These are phyloP conservation scores for Oryctolagus cuniculus DNA, from an alignment of 2,113 vertebrate genomes.

Conservation along the genomic window mOryCun1.1 NC_091445.1:3370501-3371000, in stretches of 20 bases:
- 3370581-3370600: background rate
- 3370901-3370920: slow-evolving; percentile 46
- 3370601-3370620: background rate
- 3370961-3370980: background rate
- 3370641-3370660: background rate
- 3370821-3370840: slow-evolving; percentile 29
- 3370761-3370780: background rate
- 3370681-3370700: slow-evolving; percentile 4
- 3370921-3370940: slow-evolving; percentile 28
- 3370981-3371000: slow-evolving; percentile 43
- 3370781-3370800: background rate
- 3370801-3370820: slow-evolving; percentile 6
- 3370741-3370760: background rate
- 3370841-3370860: slow-evolving; percentile 56
- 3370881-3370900: background rate
- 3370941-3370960: background rate
- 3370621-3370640: slow-evolving; percentile 30
- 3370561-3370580: slow-evolving; percentile 22
- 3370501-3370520: background rate
- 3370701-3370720: background rate
- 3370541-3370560: background rate
- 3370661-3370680: slow-evolving; percentile 43
- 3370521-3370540: background rate
- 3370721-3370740: slow-evolving; percentile 34
- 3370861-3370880: slow-evolving; percentile 16